Conservation (phyloP, 2,888 invertebrate genomes). For the Caenorhabditis imperialis region DNA sequence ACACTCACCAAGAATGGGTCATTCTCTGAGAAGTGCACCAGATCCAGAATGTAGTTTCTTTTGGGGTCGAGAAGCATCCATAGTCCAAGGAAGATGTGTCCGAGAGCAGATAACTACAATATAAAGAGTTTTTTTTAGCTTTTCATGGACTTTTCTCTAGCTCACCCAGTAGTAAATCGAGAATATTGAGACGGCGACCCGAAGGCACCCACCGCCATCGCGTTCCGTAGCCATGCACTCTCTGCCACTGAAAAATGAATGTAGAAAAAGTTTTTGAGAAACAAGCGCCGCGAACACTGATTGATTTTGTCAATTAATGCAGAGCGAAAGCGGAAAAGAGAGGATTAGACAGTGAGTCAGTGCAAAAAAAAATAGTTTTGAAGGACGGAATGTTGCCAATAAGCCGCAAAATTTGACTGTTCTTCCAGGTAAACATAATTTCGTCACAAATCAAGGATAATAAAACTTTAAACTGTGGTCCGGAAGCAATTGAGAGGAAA, state of each 20-base stretch:
- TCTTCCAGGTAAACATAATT: conserved; percentile 10
- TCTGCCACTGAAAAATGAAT: too few relatives aligned
- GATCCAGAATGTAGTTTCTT: conserved; percentile 72
- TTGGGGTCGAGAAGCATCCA: conserved; percentile 78
- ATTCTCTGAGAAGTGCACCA: conserved; percentile 77
- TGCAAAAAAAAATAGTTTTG: too few relatives aligned
- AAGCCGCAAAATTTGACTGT: too few relatives aligned
- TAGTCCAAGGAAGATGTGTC: conserved; percentile 71
- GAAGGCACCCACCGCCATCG: conserved; percentile 48
- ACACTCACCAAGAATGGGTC: conserved; percentile 70
- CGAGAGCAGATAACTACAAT: conserved; percentile 66
- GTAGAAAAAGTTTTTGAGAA: too few relatives aligned
- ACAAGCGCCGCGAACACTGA: too few relatives aligned
- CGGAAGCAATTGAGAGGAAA: conserved; percentile 7
- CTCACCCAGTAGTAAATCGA: conserved; percentile 43
- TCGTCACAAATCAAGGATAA: conserved; percentile 17
- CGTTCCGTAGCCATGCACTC: conserved; percentile 49
- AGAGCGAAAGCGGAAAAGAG: background rate
- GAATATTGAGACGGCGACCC: conserved; percentile 47
- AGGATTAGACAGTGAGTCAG: background rate
- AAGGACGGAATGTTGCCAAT: too few relatives aligned
- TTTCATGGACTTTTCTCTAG: background rate
- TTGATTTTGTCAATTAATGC: too few relatives aligned
- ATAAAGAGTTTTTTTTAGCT: background rate
- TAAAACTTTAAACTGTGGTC: conserved; percentile 24